Evolutionary conservation across 2,113 vertebrate genomes (phyloP), one percentile per base, ranked within the genome.

Genomic region (Gallinago undulata): DNA sequence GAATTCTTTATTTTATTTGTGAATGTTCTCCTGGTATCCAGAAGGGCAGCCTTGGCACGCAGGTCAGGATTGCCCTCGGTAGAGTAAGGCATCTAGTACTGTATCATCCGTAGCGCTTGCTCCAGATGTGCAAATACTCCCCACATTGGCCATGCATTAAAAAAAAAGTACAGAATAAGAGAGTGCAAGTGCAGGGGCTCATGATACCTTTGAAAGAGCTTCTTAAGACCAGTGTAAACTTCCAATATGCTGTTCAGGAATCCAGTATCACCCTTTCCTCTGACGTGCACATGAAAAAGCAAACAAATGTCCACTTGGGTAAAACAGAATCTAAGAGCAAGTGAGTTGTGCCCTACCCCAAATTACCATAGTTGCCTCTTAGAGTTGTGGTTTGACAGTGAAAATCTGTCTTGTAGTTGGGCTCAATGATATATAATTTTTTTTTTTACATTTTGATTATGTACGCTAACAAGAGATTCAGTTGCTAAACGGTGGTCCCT

Each of bases 81-180:
- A 31, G 56, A 35, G 18, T 11, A 43, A 56, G 30, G 19, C 28
- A 66, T 60, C 53, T 14, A 33, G n/a, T 47, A 66, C 62, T 55
- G 51, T 13, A n/a, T 76, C 50, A 39, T 41, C 31, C 22, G 3
- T 9, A 11, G 39, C 0, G 6, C 45, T 75, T 37, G 56, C 3
- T 9, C 30, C 16, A 43, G 41, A 3, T 6, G 13, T 57, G 10
- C 23, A 77, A 55, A 23, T 41, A 25, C 62, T 69, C 43, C 28
- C 33, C 2, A 1, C 2, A 0, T 3, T 48, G 37, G 39, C 28
- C 6, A 4, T 39, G 41, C 8, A 7, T 72, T 45, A 45, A 45
- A 43, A 14, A 72, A 45, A 82, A 59, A 18, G 35, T 66, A 37
- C 16, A 39, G 82, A 68, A 47, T 63, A 83, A 80, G 7, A 10